phyloP scores from a whole-genome alignment of 2,888 invertebrate species.

The Sycophila texana region DNA sequence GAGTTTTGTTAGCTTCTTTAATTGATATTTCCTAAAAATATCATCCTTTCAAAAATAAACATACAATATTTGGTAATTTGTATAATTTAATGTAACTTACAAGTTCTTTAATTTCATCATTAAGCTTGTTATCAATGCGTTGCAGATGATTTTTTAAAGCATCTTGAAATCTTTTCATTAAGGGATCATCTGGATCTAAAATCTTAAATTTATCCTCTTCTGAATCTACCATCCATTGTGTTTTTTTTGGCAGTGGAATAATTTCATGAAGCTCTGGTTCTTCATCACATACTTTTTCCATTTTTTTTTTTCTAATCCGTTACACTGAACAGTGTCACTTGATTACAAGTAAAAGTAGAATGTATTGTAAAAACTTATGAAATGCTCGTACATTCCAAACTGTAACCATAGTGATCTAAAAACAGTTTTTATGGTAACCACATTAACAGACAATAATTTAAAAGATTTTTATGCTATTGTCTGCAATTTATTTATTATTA shows the following conservation, averaged over 20 bases:
- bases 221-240: constrained; percentile 36
- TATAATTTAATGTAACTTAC: constrained; percentile 73
- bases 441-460: too few relatives aligned
- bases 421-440: too few relatives aligned
- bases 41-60: constrained; percentile 1
- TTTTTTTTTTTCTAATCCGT: background rate
- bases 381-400: too few relatives aligned
- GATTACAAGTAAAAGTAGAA: too few relatives aligned
- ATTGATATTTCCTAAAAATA: constrained; percentile 74
- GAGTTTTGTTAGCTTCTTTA: constrained; percentile 77
- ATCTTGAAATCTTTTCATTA: constrained; percentile 85
- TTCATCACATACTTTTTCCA: background rate
- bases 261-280: constrained; percentile 11
- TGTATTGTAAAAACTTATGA: too few relatives aligned
- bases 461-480: too few relatives aligned
- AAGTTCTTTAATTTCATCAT: constrained; percentile 82
- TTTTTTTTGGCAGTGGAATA: background rate
- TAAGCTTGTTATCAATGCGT: constrained; percentile 81
- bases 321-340: constrained; percentile 5
- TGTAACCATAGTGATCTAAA: too few relatives aligned
- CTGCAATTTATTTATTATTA: too few relatives aligned
- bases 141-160: constrained; percentile 82
- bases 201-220: constrained; percentile 72
- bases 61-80: background rate
- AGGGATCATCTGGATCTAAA: constrained; percentile 84